These are phyloP conservation scores for Phalanger gymnotis DNA, from an alignment of 2,797 vertebrate genomes.

Conservation along the genomic window DNA sequence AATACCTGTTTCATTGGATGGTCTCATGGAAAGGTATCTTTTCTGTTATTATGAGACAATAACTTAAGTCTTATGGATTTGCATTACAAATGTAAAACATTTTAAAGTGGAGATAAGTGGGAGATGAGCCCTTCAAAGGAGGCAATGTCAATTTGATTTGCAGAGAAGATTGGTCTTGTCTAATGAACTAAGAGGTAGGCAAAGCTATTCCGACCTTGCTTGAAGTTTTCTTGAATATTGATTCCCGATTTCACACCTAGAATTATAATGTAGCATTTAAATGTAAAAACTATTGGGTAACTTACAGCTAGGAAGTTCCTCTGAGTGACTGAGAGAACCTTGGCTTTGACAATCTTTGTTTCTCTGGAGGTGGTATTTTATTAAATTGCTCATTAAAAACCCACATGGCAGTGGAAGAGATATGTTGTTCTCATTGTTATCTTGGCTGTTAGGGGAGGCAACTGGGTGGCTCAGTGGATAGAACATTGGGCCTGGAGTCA, in stretches of 20 bases:
- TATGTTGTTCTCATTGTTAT: slow-evolving; percentile 30
- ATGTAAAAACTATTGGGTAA: slow-evolving; percentile 65
- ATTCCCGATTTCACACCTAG: slow-evolving; percentile 57
- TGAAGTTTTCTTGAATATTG: slow-evolving; percentile 55
- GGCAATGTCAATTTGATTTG: slow-evolving; percentile 18
- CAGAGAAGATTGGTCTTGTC: slow-evolving; percentile 41
- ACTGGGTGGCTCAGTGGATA: slow-evolving; percentile 4
- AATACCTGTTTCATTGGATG: slow-evolving; percentile 54
- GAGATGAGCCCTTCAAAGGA: slow-evolving; percentile 65
- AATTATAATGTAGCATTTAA: slow-evolving; percentile 57
- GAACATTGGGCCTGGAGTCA: not conserved
- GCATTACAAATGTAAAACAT: slow-evolving; percentile 65
- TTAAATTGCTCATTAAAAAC: slow-evolving; percentile 61
- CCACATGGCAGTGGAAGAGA: slow-evolving; percentile 12
- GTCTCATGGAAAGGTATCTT: slow-evolving; percentile 51
- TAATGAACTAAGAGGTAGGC: slow-evolving; percentile 32
- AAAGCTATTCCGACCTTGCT: slow-evolving; percentile 21
- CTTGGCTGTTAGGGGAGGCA: slow-evolving; percentile 29
- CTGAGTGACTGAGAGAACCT: slow-evolving; percentile 38
- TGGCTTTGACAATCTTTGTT: slow-evolving; percentile 31
- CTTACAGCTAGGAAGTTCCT: slow-evolving; percentile 36
- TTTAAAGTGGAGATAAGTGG: slow-evolving; percentile 35
- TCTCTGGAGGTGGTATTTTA: slow-evolving; percentile 57
- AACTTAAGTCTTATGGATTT: slow-evolving; percentile 61
- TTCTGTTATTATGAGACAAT: slow-evolving; percentile 62